Evolutionary conservation across 2,888 invertebrate genomes (phyloP), one percentile per base, ranked within the genome.

Genomic region (Dolomedes plantarius): DNA sequence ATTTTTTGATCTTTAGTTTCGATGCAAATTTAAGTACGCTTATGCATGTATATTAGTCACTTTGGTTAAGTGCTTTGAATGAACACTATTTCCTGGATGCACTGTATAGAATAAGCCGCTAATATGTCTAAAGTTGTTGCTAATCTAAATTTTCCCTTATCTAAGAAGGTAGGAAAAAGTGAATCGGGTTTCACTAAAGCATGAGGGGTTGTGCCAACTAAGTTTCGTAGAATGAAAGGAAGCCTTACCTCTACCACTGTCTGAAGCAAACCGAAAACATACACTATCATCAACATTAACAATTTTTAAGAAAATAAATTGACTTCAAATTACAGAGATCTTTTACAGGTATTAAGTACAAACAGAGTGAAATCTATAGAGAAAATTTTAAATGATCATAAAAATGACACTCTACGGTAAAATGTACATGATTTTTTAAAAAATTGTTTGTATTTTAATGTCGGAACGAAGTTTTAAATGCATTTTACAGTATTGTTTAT

Each of bases 231-330:
- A 32, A 28, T 67, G 0, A 31, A 78, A 32, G 29, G 19, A 72
- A 29, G 9, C 64, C 85, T 85, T 85, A 85, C 85, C 85, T 85
- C 78, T 36, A 62, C 77, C 62, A 72, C 85, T 31, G 77, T 78
- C 85, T 85, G 85, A 73, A 29, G 77, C 73, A 85, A 31, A 68
- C 50, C 67, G 67, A 36, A 85, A 85, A 73, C 39, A 75, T 7
- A 81, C 32, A 76, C 65, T 39, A 23, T 68, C 71, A 76, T 82
- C 41, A 82, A 82, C 82, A 76, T 62, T 36, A 56, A 56, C 19
- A 68, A n/a, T n/a, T n/a, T n/a, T 56, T 56, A 23, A 56, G 5
- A 46, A 46, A 11, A 46, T 16, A 7, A 46, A 46, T 1, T 46
- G 46, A 46, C 16, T 46, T 46, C n/a, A n/a, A 7, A 46, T 6